Evolutionary conservation across 2,797 vertebrate species (phyloP), one percentile per base, ranked within the genome.

Genomic region (Melopsittacus undulatus): DNA sequence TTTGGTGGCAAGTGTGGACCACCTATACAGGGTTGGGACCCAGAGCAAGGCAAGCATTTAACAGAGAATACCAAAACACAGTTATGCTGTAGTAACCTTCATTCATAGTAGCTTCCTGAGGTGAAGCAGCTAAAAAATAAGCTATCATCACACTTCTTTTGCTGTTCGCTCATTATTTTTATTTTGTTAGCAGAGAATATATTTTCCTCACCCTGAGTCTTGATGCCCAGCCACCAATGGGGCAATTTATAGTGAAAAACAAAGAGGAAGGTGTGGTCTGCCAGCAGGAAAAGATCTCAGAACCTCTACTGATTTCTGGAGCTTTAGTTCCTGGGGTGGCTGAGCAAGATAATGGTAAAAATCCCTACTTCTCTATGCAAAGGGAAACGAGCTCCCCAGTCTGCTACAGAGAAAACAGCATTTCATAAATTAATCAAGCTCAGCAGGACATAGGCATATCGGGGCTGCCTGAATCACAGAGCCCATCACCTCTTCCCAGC

Each of bases 281-380:
- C 8, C 11, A 11, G 29, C 0, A 27, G 45, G 45, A 51, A 24
- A 40, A 20, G 45, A n/a, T 11, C 42, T 6, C 30, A 19, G 0
- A 18, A 12, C 27, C 14, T 17, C 56, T 7, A 3, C 1, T 9
- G 23, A 51, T 42, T 29, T 21, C 49, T 24, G 61, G 38, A 49
- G 67, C 40, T 70, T 66, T n/a, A 54, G 43, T 27, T 73, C 46
- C 66, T 21, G 36, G 17, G 40, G 45, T 54, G 57, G 17, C 15
- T 7, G 14, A 34, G 46, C 7, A 12, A 63, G 51, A 21, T 11
- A 34, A 52, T 1, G 2, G 40, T 3, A 32, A 38, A 45, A 83
- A 56, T 29, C 7, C 59, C 45, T 13, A 3, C 11, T 75, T 38
- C 56, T 36, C 26, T 10, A 9, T 1, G 34, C 45, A 45, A 26